Evolutionary conservation across 2,797 vertebrate species (phyloP), one percentile per base, ranked within the genome.

Genomic region (Dendrocincla tyrannina): DNA sequence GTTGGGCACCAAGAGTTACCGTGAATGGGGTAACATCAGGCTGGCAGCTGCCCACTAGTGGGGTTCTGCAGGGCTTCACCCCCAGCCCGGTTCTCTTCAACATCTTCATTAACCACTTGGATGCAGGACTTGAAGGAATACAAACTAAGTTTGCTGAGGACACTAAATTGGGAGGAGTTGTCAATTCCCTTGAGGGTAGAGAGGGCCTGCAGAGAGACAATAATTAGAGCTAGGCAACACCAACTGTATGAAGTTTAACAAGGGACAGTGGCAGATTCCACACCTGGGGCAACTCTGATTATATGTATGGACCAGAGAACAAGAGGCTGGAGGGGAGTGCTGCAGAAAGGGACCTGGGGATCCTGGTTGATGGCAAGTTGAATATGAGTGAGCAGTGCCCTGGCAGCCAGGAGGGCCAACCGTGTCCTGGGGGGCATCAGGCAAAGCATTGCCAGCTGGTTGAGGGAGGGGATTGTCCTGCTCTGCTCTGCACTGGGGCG

Each of bases 381-480:
- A 37, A 10, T 0, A 0, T 42, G 32, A 35, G 2, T 16, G 27
- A 79, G 42, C 32, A 78, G 42, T 18, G 42, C 25, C 22, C 22
- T 35, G 74, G 49, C 32, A 72, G 42, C 32, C 66, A 79, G 58
- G n/a, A 64, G 32, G 12, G 32, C 15, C 27, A 35, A 0, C 0
- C 0, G 0, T 42, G 58, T 35, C 27, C 32, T 64, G 35, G 17
- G 14, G 11, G 0, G 7, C 35, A 49, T 35, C 58, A 79, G 75
- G 17, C 6, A 42, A 27, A 56, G 22, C 49, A 70, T n/a, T 0
- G 0, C 5, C 53, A 63, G 74, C 32, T 0, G 0, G 42, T 9
- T 1, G 15, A 28, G 32, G 25, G 27, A 64, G 42, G 22, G 17
- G 35, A 72, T n/a, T 64, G 58, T 42, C 32, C 42, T 0, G 0